Base-by-base conservation (phyloP, 2,113 vertebrate genomes). In the Oophaga pumilio region DNA sequence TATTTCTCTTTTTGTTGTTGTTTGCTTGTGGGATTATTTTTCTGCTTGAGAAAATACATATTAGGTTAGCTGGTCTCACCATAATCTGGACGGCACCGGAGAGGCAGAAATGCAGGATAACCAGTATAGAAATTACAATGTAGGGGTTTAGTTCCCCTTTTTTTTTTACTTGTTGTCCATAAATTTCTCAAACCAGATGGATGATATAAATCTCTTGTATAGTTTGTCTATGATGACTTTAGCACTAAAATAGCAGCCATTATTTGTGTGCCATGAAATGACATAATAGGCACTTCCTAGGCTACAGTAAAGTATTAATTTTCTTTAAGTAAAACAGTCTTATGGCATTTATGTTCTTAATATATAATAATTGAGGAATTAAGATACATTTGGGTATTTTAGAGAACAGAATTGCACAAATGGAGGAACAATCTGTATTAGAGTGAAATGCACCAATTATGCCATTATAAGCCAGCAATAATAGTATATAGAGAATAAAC, bases 1-100 rank as follows among this genome's bases (percentile, higher is more conserved):
- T 13, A 53, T 52, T 77, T 77, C 9, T 56, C 13, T 13, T 50
- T 9, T 24, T 77, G 76, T 77, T 77, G 76, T 52, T 77, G 76
- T 77, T 52, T 77, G 49, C 50, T 52, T 77, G 76, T 53, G 76
- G 20, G 76, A 53, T 52, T 56, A 56, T 56, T n/a, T 77, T 52
- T 77, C 11, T 56, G 50, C n/a, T 52, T n/a, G 76, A 24, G 50
- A 53, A 53, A 56, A 77, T 56, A 56, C 76, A 77, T 53, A 53
- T 24, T 53, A 53, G 49, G 50, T 53, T 82, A 66, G 17, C 0
- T 81, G 12, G 69, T 50, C 28, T 74, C 20, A 22, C 71, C 33
- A 50, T 74, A 74, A 74, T 49, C 8, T 50, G 17, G 28, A 33
- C 28, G 2, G 69, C 28, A 43, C 69, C 43, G 69, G 43, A 74